Conservation (phyloP, 2,113 vertebrate species). For the Macaca nemestrina region DNA sequence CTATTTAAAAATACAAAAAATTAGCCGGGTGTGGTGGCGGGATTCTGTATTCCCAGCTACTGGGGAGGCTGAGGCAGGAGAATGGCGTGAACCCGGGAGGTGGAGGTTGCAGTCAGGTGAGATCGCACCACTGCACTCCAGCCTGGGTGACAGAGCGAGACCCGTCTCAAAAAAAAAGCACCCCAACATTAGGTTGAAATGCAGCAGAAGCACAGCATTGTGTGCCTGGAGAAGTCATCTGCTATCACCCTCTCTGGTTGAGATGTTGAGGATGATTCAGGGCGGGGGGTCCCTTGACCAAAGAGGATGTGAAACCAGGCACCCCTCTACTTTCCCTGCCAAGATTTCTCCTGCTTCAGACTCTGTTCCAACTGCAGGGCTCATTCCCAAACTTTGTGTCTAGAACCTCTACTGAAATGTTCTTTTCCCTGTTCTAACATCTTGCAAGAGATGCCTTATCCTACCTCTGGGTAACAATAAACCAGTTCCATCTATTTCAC, state of each 20-base stretch:
- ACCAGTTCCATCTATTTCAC: background rate
- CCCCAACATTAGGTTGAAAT: accelerated
- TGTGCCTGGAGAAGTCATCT: background rate
- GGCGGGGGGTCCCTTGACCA: accelerated
- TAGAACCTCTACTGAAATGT: background rate
- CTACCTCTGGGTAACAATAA: background rate
- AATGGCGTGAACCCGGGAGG: too few species aligned
- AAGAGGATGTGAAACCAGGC: accelerated
- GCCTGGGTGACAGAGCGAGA: too few species aligned
- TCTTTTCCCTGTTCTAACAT: background rate
- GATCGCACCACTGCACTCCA: too few species aligned
- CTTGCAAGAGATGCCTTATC: background rate
- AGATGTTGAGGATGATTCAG: accelerated
- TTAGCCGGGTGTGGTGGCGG: too few species aligned
- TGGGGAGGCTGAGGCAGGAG: too few species aligned
- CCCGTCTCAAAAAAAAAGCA: background rate
- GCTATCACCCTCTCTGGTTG: background rate
- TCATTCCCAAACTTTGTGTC: background rate
- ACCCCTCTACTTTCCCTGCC: background rate
- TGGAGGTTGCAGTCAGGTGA: too few species aligned
- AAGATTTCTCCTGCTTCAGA: background rate
- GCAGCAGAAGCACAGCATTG: accelerated
- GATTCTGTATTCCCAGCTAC: too few species aligned
- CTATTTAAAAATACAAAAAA: too few species aligned
- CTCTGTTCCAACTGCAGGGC: background rate